Evolutionary conservation across 1,140 invertebrate genomes (phyloP).

Genomic region (Bombus difficillimus): DNA sequence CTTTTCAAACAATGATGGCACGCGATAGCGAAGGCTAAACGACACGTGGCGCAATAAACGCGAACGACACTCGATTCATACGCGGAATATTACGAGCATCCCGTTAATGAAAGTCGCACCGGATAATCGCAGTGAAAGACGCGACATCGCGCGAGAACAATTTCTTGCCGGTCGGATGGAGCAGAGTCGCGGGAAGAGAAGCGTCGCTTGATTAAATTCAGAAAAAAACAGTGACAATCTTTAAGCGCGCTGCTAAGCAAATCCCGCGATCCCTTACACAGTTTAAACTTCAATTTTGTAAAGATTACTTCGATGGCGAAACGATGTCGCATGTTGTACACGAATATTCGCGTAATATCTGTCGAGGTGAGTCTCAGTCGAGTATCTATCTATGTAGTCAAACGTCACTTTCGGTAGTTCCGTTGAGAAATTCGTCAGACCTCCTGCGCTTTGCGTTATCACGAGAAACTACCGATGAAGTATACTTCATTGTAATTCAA

Average conservation of each 20-base stretch:
- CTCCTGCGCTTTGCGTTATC: not conserved
- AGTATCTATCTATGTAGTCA: not conserved
- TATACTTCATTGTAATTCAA: not conserved
- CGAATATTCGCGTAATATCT: no score
- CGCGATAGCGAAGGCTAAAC: not conserved
- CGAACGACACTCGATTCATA: slow-evolving; percentile 17
- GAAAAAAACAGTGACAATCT: no score
- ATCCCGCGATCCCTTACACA: not conserved
- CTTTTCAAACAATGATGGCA: not conserved
- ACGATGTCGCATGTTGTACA: no score
- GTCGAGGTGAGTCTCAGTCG: not conserved
- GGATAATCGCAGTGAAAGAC: not conserved
- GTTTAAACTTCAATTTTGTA: not conserved
- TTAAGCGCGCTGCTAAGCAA: not conserved
- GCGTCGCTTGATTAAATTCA: no score
- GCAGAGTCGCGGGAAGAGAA: no score
- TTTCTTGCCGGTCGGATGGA: not conserved
- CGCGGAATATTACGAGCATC: not conserved
- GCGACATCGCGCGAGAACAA: not conserved
- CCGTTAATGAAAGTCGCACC: not conserved
- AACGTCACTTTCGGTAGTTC: slow-evolving; percentile 6
- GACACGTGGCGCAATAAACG: slow-evolving; percentile 1
- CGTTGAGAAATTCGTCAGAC: not conserved
- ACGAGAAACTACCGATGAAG: not conserved
- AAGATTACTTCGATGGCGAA: not conserved